Evolutionary conservation across 2,888 invertebrate genomes (phyloP).

Genomic region (Tinea semifulvella): DNA sequence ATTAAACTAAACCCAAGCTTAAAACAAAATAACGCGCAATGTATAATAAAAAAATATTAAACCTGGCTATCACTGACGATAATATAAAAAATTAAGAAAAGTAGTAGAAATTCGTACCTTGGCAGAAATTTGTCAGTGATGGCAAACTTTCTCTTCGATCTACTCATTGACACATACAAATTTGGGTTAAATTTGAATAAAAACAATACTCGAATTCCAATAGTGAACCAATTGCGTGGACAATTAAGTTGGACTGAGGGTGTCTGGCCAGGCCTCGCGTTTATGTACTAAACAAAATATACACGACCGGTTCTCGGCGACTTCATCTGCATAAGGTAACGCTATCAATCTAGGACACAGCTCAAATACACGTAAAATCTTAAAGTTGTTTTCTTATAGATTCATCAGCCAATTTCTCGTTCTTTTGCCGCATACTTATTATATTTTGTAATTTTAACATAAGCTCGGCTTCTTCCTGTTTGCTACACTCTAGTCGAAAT

Average conservation of each 20-base stretch:
- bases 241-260: background rate
- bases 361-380: no score
- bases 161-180: conserved; percentile 65
- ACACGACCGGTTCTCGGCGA: conserved; percentile 6
- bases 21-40: no score
- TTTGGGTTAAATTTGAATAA: conserved; percentile 26
- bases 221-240: background rate
- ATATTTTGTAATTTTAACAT: no score
- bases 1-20: background rate
- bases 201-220: background rate
- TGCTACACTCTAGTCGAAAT: no score
- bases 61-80: no score
- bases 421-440: no score
- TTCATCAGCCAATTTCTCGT: no score
- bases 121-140: conserved; percentile 64
- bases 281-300: conserved; percentile 1
- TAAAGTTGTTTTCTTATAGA: no score
- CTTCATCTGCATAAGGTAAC: conserved; percentile 6
- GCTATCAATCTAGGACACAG: no score
- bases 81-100: background rate
- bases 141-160: conserved; percentile 60
- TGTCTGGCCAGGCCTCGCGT: background rate
- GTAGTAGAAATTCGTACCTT: conserved; percentile 38
- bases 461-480: no score
- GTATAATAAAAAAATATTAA: no score